Base-by-base conservation (phyloP, 2,113 vertebrate species). In the Vidua macroura region DNA sequence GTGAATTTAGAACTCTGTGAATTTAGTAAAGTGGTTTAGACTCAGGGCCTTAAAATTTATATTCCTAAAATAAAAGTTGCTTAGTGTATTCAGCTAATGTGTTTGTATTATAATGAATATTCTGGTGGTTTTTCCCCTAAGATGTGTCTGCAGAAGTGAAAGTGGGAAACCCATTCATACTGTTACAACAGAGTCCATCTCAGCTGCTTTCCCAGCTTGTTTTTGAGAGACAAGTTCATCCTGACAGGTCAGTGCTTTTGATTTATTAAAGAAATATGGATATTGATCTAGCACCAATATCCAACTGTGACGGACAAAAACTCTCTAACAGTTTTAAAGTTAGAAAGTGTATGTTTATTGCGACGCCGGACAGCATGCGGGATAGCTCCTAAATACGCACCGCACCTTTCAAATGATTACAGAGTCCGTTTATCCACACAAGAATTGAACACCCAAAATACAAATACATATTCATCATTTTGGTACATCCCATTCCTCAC, bases 191-290 rank as follows among this genome's bases (percentile, higher is more conserved):
- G 95, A 96, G 98, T 24, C 99, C 99, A 23, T 98, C 98, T 77
- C 98, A 99, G 88, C 97, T 99, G 64, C 96, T 99, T 35, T 99
- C 99, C 25, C 97, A 99, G 85, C 98, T 99, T 92, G 92, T 99
- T n/a, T 99, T 99, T 96, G 99, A 99, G 77, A 98, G 98, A 90
- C 99, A 99, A 91, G 98, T 99, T 78, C 98, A 98, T 70, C 99
- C 99, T 93, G 98, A 99, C 92, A 99, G 99, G 99, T 99, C 98
- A 44, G 95, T 77, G 23, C 25, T 88, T 35, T 35, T 35, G 35
- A 35, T 35, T 35, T 35, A 35, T 35, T 35, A 35, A 35, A 35
- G 35, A 35, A 35, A 35, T 35, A 35, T 35, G 35, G 35, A 35
- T 35, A 35, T 35, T 35, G 35, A 35, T 35, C 35, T 35, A 8